phyloP scores from a whole-genome alignment of 2,888 invertebrate genomes.

The Kryphioiulus occultus region DNA sequence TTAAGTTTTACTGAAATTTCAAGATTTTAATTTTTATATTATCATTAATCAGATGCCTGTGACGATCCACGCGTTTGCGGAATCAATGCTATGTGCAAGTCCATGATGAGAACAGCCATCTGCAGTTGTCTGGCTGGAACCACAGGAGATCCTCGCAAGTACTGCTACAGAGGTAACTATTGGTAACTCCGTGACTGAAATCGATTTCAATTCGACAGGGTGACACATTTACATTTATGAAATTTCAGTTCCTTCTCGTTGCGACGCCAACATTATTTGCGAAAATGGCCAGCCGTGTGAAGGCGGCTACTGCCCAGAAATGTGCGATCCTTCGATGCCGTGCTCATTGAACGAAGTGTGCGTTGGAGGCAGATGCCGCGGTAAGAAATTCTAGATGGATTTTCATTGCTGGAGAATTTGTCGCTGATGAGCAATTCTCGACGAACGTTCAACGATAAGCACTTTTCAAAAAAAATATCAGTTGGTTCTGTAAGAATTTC shows the following conservation, averaged over 20 bases:
- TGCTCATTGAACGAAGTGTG: conserved; percentile 52
- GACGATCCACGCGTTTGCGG: conserved; percentile 77
- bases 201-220: too few relatives aligned
- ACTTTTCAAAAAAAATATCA: too few relatives aligned
- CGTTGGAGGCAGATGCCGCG: conserved; percentile 44
- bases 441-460: neutral
- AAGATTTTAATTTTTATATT: neutral
- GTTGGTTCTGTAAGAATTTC: neutral
- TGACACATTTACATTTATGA: too few relatives aligned
- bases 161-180: conserved; percentile 49
- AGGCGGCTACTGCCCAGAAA: conserved; percentile 65
- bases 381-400: conserved; percentile 3
- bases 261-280: conserved; percentile 42
- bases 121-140: conserved; percentile 74
- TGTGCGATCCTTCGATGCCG: conserved; percentile 52
- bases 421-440: too few relatives aligned
- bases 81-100: conserved; percentile 76
- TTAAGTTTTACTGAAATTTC: too few relatives aligned
- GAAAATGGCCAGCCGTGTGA: conserved; percentile 72
- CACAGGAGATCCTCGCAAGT: conserved; percentile 61
- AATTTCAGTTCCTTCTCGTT: conserved; percentile 41
- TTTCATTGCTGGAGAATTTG: too few relatives aligned
- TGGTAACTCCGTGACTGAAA: neutral
- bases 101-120: conserved; percentile 48
- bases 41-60: conserved; percentile 73